phyloP scores from a whole-genome alignment of 2,113 vertebrate species.

The human (Homo sapiens) region DNA sequence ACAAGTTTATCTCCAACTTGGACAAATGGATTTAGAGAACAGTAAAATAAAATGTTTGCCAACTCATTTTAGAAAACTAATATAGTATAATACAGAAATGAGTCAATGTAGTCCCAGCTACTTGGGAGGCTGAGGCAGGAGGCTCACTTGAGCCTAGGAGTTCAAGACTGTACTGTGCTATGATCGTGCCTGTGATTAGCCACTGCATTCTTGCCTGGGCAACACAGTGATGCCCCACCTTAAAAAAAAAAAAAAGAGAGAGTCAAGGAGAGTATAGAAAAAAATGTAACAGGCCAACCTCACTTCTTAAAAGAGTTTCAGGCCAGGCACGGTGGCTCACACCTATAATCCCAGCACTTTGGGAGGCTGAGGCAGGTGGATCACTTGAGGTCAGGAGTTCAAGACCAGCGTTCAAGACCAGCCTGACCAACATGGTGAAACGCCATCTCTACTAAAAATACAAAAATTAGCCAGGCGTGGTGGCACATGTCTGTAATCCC shows the following conservation, averaged over 20 bases:
- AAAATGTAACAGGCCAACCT: neutral
- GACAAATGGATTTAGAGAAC: neutral
- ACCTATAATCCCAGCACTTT: too few relatives aligned
- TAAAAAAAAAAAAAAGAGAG: neutral
- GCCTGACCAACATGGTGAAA: too few relatives aligned
- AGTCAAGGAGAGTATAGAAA: neutral
- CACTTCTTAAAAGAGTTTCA: neutral
- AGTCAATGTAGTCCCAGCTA: neutral
- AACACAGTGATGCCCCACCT: neutral
- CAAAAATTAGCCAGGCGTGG: too few relatives aligned
- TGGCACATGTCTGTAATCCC: too few relatives aligned
- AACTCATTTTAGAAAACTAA: neutral
- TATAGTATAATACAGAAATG: neutral
- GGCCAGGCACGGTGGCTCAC: too few relatives aligned
- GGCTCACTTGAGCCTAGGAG: neutral
- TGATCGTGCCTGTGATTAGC: neutral
- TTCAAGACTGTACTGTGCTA: neutral
- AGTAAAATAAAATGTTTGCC: neutral
- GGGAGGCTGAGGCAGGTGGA: too few relatives aligned
- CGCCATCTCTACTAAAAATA: too few relatives aligned
- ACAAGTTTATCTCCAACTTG: neutral
- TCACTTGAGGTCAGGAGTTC: too few relatives aligned
- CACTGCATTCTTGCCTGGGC: neutral
- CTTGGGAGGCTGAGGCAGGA: neutral
- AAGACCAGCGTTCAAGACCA: too few relatives aligned